These are phyloP conservation scores for Pitta sordida DNA, from an alignment of 2,113 vertebrate species.

Conservation along the genomic window DNA sequence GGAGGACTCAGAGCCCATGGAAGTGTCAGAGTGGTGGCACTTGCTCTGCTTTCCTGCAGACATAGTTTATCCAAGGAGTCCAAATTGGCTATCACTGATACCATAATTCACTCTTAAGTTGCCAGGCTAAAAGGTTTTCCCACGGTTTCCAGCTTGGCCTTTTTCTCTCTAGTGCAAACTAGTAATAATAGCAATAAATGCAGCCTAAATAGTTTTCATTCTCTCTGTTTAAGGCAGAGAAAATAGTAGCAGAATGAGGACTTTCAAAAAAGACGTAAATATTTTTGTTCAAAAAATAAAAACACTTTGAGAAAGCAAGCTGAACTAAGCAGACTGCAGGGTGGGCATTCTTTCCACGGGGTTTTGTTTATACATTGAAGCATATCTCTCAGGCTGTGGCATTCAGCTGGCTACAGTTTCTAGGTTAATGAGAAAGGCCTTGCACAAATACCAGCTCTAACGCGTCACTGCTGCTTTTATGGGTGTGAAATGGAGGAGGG, in stretches of 20 bases:
- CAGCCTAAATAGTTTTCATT: not conserved
- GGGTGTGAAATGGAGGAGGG: not conserved
- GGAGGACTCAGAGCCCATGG: not conserved
- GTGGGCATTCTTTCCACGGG: not conserved
- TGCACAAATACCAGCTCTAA: not conserved
- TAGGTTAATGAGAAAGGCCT: not conserved
- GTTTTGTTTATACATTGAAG: conserved; percentile 19
- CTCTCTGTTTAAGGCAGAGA: not conserved
- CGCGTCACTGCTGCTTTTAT: not conserved
- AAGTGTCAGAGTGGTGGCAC: not conserved
- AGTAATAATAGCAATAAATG: not conserved
- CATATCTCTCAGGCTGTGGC: not conserved
- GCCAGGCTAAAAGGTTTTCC: not conserved
- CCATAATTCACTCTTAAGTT: not conserved
- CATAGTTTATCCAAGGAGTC: not conserved
- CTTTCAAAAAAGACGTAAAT: not conserved
- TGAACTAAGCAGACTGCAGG: not conserved
- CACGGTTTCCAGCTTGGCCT: rapidly evolving
- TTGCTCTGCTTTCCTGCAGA: not conserved
- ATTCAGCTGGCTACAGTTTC: not conserved
- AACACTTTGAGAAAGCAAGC: not conserved
- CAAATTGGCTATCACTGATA: not conserved
- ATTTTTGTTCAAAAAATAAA: not conserved
- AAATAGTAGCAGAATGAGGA: not conserved
- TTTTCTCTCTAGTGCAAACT: not conserved